Evolutionary conservation across 30 jellyfish, hydroid and myxozoan species (phyloP), one percentile per base, ranked within the genome.

Genomic region (Hydra vulgaris): DNA sequence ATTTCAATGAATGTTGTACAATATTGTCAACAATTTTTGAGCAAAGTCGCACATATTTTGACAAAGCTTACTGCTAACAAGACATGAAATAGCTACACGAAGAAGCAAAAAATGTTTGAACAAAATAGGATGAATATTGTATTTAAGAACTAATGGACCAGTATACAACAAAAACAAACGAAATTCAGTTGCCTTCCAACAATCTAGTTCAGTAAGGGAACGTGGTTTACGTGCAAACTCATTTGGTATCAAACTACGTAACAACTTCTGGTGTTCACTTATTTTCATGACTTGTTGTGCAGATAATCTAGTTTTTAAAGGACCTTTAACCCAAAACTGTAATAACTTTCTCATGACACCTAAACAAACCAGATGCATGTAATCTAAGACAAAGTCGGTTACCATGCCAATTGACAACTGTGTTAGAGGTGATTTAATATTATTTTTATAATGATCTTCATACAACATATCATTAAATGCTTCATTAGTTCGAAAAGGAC

Each of bases 171-270:
- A 23, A 69, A 69, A 69, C 76, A 69, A 69, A 21, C 27, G 8
- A 23, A 69, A 69, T 15, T 69, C 76, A 1, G 76, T 69, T 20
- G 76, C 76, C 27, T 69, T 69, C 76, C 76, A 69, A 20, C 15
- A 15, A 21, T 69, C 27, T 23, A 69, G 17, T 56, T 56, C 72
- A 15, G 25, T 23, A 20, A 69, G 27, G 25, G 27, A 21, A 20
- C 4, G 76, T 69, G 76, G 76, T 20, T 23, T 21, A 8, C 76
- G 25, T 23, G 76, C 27, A 69, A 69, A 69, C 15, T 69, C 76
- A 69, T 21, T 20, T 69, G 76, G 76, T 21, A 69, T 69, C 15
- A 15, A 23, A 21, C 8, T 5, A 23, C 76, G 8, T 15, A 69
- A 20, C 27, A 23, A 21, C 76, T 23, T 69, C 76, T 20, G 76